Conservation (phyloP, 2,888 invertebrate genomes). For the Drosophila macrospina region DNA sequence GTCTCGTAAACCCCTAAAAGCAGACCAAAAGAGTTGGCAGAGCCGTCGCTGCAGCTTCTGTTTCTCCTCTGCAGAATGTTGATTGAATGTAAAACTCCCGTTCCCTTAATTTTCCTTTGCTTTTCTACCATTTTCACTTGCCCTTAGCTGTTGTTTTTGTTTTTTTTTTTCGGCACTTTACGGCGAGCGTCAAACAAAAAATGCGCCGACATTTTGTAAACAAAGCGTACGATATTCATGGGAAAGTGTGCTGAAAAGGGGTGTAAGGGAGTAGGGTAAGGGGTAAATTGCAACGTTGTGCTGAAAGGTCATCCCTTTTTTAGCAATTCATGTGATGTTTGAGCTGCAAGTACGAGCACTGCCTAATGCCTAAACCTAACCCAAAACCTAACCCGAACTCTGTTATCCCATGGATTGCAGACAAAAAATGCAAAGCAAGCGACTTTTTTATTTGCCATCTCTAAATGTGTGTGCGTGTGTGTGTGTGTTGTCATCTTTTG, state of each 20-base stretch:
- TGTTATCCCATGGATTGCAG: conserved; percentile 50
- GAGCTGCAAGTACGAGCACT: conserved; percentile 37
- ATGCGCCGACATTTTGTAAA: conserved; percentile 68
- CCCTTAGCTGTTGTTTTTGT: conserved; percentile 45
- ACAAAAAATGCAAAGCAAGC: conserved; percentile 51
- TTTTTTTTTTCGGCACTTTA: conserved; percentile 59
- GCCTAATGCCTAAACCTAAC: conserved; percentile 48
- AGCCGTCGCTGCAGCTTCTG: conserved; percentile 30
- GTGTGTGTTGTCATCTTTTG: conserved; percentile 50
- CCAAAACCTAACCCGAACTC: conserved; percentile 34
- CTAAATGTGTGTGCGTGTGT: conserved; percentile 8
- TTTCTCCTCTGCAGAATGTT: conserved; percentile 47
- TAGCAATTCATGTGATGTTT: conserved; percentile 49
- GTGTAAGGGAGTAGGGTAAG: background rate
- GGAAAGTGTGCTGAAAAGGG: background rate
- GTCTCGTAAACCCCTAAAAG: conserved; percentile 41
- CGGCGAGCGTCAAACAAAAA: conserved; percentile 39
- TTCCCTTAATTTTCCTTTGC: conserved; percentile 3
- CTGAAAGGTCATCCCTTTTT: conserved; percentile 43
- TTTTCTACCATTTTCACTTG: conserved; percentile 12
- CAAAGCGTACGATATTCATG: conserved; percentile 50
- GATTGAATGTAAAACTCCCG: conserved; percentile 60
- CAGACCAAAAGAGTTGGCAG: conserved; percentile 37
- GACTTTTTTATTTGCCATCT: conserved; percentile 23
- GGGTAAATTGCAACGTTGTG: conserved; percentile 7